Percentiles rank a stretch among this genome's conserved stretches.
phyloP scores from a whole-genome alignment of 2,888 invertebrate genomes.

The Machimus rusticus region DNA sequence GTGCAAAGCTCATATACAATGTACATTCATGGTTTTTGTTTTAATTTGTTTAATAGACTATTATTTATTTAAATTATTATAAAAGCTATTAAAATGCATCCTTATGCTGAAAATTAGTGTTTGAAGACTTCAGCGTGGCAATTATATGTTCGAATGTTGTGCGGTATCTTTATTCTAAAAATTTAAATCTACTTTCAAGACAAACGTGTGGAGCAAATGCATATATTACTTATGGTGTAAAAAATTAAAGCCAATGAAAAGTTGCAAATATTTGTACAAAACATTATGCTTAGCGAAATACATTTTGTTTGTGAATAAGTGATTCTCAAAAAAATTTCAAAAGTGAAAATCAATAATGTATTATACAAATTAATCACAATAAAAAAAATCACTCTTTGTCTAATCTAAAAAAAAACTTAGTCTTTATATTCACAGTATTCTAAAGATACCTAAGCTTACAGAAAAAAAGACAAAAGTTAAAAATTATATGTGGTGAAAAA shows the following conservation, averaged over 20 bases:
- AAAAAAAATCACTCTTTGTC: conserved; percentile 5
- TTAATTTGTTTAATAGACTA: too few relatives aligned
- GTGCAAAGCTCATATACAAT: background rate
- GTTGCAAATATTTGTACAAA: conserved; percentile 3
- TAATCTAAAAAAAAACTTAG: background rate
- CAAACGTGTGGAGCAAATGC: background rate
- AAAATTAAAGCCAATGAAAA: conserved; percentile 1
- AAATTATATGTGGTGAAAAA: background rate
- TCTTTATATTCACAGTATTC: background rate
- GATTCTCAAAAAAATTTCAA: background rate
- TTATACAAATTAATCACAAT: background rate
- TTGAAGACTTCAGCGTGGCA: background rate
- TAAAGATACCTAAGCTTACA: background rate
- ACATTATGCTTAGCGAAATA: conserved; percentile 6
- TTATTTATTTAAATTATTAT: background rate
- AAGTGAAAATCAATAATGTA: background rate
- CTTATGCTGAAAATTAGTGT: background rate
- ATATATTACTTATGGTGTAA: conserved; percentile 5
- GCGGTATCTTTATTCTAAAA: background rate
- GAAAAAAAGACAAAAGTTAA: background rate
- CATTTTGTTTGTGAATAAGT: background rate
- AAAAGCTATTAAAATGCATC: background rate
- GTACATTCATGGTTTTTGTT: background rate
- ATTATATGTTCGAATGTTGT: background rate
- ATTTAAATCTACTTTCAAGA: background rate